A percentile compares a stretch with the other conserved stretches of the same genome.
Evolutionary conservation across 2,113 vertebrate species (phyloP).

Genomic region (Oncorhynchus masou): DNA sequence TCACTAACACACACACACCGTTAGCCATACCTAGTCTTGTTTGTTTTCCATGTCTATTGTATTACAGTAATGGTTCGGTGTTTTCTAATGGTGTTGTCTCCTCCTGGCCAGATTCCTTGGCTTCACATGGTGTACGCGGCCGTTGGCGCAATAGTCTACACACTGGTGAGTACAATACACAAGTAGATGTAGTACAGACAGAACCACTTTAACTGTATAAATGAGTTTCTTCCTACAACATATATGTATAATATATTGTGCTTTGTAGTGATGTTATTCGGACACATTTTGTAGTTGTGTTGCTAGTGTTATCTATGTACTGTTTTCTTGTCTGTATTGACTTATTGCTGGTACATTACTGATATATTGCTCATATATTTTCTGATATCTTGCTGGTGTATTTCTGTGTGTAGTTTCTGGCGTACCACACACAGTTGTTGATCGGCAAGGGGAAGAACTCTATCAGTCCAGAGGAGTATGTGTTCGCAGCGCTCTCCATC

Average conservation of each 20-base stretch:
- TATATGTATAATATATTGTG: too few species aligned
- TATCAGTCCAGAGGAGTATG: conserved; percentile 88
- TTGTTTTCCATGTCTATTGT: too few species aligned
- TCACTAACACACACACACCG: too few species aligned
- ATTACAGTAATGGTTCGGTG: too few species aligned
- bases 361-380: background rate
- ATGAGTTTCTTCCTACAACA: too few species aligned
- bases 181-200: too few species aligned
- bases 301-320: background rate
- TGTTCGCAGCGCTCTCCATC: conserved; percentile 88
- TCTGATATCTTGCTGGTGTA: background rate
- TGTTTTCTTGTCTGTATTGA: too few species aligned
- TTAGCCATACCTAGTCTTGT: too few species aligned
- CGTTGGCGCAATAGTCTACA: conserved; percentile 8
- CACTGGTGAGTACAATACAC: conserved; percentile 7
- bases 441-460: conserved; percentile 92
- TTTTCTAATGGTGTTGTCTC: too few species aligned
- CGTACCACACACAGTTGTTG: conserved; percentile 93
- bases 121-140: conserved; percentile 11
- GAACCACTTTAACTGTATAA: too few species aligned
- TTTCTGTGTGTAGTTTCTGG: conserved; percentile 81
- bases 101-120: conserved; percentile 3
- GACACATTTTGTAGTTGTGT: too few species aligned
- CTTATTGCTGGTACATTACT: background rate
- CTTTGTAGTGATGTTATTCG: too few species aligned